phyloP scores from a whole-genome alignment of 2,888 invertebrate species.

The Uloborus plumipes region DNA sequence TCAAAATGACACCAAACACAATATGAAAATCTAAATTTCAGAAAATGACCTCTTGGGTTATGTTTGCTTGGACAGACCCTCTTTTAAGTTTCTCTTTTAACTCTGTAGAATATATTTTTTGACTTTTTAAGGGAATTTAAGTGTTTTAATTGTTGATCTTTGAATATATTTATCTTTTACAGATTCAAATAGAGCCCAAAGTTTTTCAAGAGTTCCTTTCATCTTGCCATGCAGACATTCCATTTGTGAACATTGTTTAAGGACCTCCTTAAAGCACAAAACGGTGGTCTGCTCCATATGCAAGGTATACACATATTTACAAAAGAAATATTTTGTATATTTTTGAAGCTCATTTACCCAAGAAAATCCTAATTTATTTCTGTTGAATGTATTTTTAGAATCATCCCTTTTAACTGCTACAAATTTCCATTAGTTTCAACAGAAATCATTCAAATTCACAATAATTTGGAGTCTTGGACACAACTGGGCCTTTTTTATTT shows the following conservation, averaged over 20 bases:
- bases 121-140: neutral
- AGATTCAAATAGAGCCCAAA: constrained; percentile 6
- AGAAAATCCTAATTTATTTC: neutral
- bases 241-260: constrained; percentile 44
- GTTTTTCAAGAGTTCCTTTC: constrained; percentile 30
- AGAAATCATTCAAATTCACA: too few relatives aligned
- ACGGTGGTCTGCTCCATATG: constrained; percentile 27
- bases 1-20: too few relatives aligned
- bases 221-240: constrained; percentile 43
- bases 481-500: too few relatives aligned
- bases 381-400: too few relatives aligned
- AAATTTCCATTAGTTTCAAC: too few relatives aligned
- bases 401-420: too few relatives aligned
- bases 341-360: neutral
- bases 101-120: too few relatives aligned
- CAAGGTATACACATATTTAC: constrained; percentile 21
- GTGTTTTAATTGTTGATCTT: neutral
- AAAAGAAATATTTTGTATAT: neutral
- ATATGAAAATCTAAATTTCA: too few relatives aligned
- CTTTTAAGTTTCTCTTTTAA: too few relatives aligned
- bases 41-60: too few relatives aligned
- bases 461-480: too few relatives aligned
- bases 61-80: too few relatives aligned
- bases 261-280: constrained; percentile 17
- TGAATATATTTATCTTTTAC: neutral